Evolutionary conservation across 2,113 vertebrate species (phyloP), one percentile per base, ranked within the genome.

Genomic region (Spea multiplicata): DNA sequence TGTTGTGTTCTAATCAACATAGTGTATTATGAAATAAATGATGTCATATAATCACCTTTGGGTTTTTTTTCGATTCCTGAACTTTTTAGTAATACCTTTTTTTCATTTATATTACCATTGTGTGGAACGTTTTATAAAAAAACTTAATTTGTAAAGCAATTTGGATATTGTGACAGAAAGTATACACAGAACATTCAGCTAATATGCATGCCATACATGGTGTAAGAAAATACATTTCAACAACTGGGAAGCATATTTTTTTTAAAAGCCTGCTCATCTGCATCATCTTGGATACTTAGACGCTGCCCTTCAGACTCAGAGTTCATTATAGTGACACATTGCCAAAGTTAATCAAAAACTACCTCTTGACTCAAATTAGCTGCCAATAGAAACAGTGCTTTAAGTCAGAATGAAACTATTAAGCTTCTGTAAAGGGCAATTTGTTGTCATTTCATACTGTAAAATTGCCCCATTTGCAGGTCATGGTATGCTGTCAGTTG

Each of bases 241-340:
- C 3, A 59, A 13, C 14, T 13, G 55, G 12, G 30, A 30, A 30
- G 30, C 30, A 30, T 30, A 30, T 30, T 30, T 30, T 30, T n/a
- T 30, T 30, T 84, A 83, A 77, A 69, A 64, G 3, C n/a, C 46
- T 49, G 44, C 74, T 61, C 71, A 70, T 82, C 59, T 81, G 81
- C 82, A 80, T 48, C 10, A 81, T 74, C 71, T n/a, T 2, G 5
- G 30, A 30, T 48, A 16, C 44, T 83, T 87, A 85, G 85, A 74
- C 50, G 8, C 3, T 57, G 76, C 53, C 1, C 13, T 62, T 83
- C 66, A 77, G 47, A 50, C 82, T 81, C 81, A 71, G 62, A 84
- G 62, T 47, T 84, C 66, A 52, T 76, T 16, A 8, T 61, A 8
- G 71, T 10, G 65, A 44, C 17, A 0, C 8, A 72, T n/a, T 59